Evolutionary conservation across 2,888 invertebrate species (phyloP).

Genomic region (Phoronis australis): DNA sequence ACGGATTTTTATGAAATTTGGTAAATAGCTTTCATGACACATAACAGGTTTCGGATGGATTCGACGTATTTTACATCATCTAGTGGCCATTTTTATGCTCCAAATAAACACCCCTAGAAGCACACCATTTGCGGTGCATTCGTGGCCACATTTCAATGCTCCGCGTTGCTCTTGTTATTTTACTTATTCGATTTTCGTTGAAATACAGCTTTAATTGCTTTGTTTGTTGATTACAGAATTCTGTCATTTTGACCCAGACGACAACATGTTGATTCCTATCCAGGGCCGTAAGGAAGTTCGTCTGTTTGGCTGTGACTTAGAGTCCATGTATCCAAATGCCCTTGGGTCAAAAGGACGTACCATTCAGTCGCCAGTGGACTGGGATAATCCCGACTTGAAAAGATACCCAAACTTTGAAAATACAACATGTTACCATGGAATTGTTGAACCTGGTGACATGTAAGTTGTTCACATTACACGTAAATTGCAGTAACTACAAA

Average conservation of each 20-base stretch:
- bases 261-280: constrained; percentile 22
- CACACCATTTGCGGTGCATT: too few relatives aligned
- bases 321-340: constrained; percentile 20
- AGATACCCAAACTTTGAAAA: constrained; percentile 15
- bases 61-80: too few relatives aligned
- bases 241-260: constrained; percentile 27
- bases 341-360: constrained; percentile 25
- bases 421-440: constrained; percentile 18
- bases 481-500: too few relatives aligned
- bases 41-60: too few relatives aligned
- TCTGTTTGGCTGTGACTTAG: constrained; percentile 20
- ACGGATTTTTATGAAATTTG: too few relatives aligned
- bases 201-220: background rate
- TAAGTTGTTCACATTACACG: too few relatives aligned
- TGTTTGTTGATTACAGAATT: constrained; percentile 18
- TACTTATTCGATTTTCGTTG: too few relatives aligned
- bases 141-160: too few relatives aligned
- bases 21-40: too few relatives aligned
- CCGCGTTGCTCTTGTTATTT: too few relatives aligned
- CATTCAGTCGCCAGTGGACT: constrained; percentile 22
- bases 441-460: constrained; percentile 21
- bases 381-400: constrained; percentile 17
- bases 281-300: constrained; percentile 21
- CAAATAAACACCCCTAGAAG: too few relatives aligned
- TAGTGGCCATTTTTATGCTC: too few relatives aligned